Base-by-base conservation (phyloP, 2,888 invertebrate genomes). In the Agrotis puta region DNA sequence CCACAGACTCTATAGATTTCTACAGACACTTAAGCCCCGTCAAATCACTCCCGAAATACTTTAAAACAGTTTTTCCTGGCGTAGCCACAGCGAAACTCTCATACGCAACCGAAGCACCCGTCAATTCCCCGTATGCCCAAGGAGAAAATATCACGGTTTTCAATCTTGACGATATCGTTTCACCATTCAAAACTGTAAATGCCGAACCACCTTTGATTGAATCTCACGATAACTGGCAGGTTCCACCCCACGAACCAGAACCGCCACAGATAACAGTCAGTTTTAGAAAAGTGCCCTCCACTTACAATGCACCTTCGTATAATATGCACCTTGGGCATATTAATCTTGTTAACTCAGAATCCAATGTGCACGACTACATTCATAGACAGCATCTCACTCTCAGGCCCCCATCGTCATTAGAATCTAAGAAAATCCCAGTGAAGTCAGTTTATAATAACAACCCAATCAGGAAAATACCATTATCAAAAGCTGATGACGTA, bases 141-240 rank as follows among this genome's bases (percentile, higher is more conserved):
- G 87, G 81, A 68, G 86, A 90, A 45, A 94, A 94, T 75, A 88
- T 92, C 9, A 93, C 93, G 18, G 88, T 89, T 45, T 92, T 92
- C 63, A 90, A 90, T 59, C 77, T 89, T 50, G 88, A 90, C 18
- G 91, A 92, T 68, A 68, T 86, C 43, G 88, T 88, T 47, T 74
- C 86, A 59, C 90, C 90, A 24, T 88, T 91, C 20, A 91, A 92
- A 88, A 88, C 85, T 16, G 88, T 91, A 65, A 86, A 89, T 13
- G 82, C 90, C 3, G 89, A 89, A 74, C 83, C 85, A 45, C 80
- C 89, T 22, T 57, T 89, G 22, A 54, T 86, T 0, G 81, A 64
- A 43, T 69, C 74, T 45, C 73, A 79, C 48, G 74, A 81, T 53
- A 81, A 84, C 61, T 89, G 86, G 85, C 74, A 85, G 18, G 27